phyloP scores from a whole-genome alignment of 2,113 vertebrate genomes.

The Hirundichthys speculiger region DNA sequence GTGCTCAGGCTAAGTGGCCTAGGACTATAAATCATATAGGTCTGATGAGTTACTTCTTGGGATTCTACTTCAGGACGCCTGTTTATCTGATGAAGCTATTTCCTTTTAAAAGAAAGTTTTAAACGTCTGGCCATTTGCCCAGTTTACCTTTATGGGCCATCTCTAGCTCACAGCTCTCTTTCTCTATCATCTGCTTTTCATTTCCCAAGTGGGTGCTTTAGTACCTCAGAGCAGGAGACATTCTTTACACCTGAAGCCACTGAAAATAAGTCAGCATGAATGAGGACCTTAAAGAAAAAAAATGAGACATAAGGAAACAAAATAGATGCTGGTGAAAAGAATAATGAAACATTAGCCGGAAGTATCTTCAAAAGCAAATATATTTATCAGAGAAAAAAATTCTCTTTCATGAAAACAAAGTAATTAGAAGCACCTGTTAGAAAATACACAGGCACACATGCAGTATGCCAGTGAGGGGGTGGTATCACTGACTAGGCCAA shows the following conservation, averaged over 20 bases:
- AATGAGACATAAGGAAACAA: conserved; percentile 6
- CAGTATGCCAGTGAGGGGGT: conserved; percentile 44
- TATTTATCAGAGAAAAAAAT: no score
- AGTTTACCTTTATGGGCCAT: conserved; percentile 77
- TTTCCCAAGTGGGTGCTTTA: conserved; percentile 79
- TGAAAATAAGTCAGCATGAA: conserved; percentile 64
- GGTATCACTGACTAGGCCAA: conserved; percentile 37
- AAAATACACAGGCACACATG: conserved; percentile 28
- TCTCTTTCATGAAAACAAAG: conserved; percentile 35
- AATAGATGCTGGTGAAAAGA: conserved; percentile 22
- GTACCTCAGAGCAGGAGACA: conserved; percentile 66
- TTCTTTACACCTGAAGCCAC: conserved; percentile 68
- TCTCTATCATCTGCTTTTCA: conserved; percentile 71
- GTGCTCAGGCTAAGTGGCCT: conserved; percentile 22
- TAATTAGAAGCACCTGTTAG: conserved; percentile 43
- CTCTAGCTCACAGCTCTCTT: conserved; percentile 67
- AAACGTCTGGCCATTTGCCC: conserved; percentile 73
- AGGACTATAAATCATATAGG: conserved; percentile 54
- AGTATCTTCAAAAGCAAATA: no score
- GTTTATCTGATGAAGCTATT: conserved; percentile 76
- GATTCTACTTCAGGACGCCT: conserved; percentile 68
- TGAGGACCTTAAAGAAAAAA: conserved; percentile 34
- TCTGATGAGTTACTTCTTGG: conserved; percentile 54
- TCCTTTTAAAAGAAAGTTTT: conserved; percentile 74
- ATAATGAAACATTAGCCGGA: conserved; percentile 17